Base-by-base conservation (phyloP, 2,797 vertebrate species). In the Natrix natrix region DNA sequence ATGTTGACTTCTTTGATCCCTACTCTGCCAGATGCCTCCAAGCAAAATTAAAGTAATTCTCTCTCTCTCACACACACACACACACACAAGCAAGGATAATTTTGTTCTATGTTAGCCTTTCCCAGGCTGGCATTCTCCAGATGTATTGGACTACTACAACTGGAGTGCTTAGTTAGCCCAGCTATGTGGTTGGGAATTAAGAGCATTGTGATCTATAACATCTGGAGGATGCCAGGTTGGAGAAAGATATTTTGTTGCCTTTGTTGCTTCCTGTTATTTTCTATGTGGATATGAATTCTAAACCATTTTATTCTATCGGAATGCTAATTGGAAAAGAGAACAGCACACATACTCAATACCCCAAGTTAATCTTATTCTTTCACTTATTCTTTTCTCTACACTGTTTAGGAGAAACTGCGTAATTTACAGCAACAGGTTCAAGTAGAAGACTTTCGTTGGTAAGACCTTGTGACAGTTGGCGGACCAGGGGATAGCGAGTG, bases 381-480 rank as follows among this genome's bases (percentile, higher is more conserved):
- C 32, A 43, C 54, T 93, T 4, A 26, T 59, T 4, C 12, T 3
- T 43, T n/a, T 7, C 43, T 43, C 63, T 1, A 6, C 26, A 78
- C 17, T 56, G 1, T 61, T 54, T 56, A 97, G 97, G 96, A 97
- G 92, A 97, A 96, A 69, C 94, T 97, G 12, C 95, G 94, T 22
- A 96, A 94, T 90, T 95, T 97, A 28, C 96, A 97, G 91, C 96
- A 94, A 87, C 96, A 97, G 28, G 93, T 97, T 20, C 96, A 97
- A 66, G 94, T 96, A 4, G 97, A 96, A 92, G 95, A 96, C 0
- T 93, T 95, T 0, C 48, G 94, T 43, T 92, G 94, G 89, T 96
- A 95, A 88, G 96, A 95, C 56, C 86, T 32, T 5, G 1, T n/a
- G 26, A 4, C 11, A 69, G 16, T 32, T 69, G 66, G n/a, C 32